phyloP scores from a whole-genome alignment of 2,113 vertebrate species.

The Otocyon megalotis region DNA sequence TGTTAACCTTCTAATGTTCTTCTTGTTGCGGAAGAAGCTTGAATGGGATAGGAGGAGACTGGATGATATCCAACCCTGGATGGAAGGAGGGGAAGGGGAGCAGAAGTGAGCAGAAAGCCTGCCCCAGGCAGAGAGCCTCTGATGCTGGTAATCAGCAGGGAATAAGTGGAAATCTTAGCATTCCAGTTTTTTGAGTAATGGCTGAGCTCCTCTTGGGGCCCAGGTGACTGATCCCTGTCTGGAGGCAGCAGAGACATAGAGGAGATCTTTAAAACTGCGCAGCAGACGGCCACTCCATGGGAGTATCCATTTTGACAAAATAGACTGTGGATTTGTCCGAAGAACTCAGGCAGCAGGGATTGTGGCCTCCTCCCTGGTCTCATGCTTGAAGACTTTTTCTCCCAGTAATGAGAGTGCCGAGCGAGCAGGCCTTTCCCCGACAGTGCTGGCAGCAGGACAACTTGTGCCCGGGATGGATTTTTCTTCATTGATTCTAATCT shows the following conservation, averaged over 20 bases:
- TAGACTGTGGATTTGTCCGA: conserved; percentile 83
- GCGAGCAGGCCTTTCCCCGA: conserved; percentile 80
- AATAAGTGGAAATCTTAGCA: neutral
- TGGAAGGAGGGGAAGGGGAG: neutral
- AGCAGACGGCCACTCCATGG: conserved; percentile 3
- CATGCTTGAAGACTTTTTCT: conserved; percentile 85
- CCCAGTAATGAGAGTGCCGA: conserved; percentile 83
- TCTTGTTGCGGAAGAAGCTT: neutral
- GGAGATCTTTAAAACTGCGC: conserved; percentile 27
- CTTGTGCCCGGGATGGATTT: conserved; percentile 87
- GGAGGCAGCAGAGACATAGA: conserved; percentile 20
- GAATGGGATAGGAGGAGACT: neutral
- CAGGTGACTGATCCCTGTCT: neutral
- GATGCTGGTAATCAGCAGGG: neutral
- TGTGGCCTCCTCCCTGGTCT: conserved; percentile 72
- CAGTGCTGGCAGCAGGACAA: conserved; percentile 84
- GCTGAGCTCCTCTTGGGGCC: neutral
- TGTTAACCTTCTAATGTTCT: neutral
- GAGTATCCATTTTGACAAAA: conserved; percentile 68
- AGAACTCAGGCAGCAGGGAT: conserved; percentile 75
- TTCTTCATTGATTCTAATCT: conserved; percentile 91
- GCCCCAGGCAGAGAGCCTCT: neutral
- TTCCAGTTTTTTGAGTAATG: neutral
- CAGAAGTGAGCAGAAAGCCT: neutral
- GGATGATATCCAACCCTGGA: neutral